Percentiles rank a stretch among this genome's conserved stretches.
Evolutionary conservation across 2,113 vertebrate species (phyloP).

Genomic region (Halcyon senegalensis): DNA sequence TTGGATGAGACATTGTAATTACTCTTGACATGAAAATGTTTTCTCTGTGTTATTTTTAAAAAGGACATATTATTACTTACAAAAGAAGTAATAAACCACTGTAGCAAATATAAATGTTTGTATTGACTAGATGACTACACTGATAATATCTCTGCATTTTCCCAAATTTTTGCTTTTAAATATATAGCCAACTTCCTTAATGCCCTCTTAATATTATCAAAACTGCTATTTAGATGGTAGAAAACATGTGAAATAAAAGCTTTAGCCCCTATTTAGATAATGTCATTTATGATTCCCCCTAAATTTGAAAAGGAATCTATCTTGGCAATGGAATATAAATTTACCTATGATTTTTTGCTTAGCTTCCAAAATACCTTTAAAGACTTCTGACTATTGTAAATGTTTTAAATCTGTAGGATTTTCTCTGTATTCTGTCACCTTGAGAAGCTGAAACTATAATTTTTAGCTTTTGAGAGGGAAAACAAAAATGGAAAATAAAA

Average conservation of each 20-base stretch:
- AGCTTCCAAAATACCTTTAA: not conserved
- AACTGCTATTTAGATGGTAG: not conserved
- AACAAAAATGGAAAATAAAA: not conserved
- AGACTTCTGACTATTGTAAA: not conserved
- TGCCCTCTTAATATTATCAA: accelerated
- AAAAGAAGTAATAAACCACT: not conserved
- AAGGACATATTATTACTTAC: not conserved
- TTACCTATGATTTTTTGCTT: not conserved
- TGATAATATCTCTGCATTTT: not conserved
- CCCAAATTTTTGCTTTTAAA: not conserved
- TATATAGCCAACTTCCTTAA: not conserved
- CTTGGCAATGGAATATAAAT: not conserved
- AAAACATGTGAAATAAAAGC: not conserved
- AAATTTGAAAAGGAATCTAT: not conserved
- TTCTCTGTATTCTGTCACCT: not conserved
- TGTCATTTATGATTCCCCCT: not conserved
- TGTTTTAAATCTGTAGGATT: not conserved
- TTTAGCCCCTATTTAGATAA: not conserved
- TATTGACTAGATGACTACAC: not conserved
- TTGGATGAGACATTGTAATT: not conserved
- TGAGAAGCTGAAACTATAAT: not conserved
- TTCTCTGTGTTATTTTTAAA: not conserved
- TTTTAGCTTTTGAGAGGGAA: not conserved
- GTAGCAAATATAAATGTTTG: not conserved
- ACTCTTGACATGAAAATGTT: not conserved